Evolutionary conservation across 2,888 invertebrate species (phyloP), one percentile per base, ranked within the genome.

Genomic region (Troides oblongomaculatus): DNA sequence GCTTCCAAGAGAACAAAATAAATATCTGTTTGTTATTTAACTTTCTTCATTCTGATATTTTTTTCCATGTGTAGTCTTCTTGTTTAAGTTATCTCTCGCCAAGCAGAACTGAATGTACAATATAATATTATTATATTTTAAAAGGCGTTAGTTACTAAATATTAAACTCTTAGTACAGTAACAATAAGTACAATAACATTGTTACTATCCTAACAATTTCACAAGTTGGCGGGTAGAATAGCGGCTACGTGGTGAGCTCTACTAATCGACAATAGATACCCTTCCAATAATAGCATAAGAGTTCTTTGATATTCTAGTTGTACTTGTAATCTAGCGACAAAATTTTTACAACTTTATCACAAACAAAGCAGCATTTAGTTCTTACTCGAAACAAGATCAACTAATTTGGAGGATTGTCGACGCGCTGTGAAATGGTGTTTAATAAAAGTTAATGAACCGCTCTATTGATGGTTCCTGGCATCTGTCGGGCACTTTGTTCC

Each of bases 401-500:
- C 91, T 89, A 90, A 92, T 91, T 91, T 90, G 87, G 90, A 84
- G 66, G 62, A 70, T 70, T 70, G 70, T 70, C 86, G 87, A 85
- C 88, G 86, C 85, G 86, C 84, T 89, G 87, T 88, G 87, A 90
- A 91, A 90, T 86, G 87, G 84, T 82, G 84, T 85, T 89, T 90
- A 90, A 91, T 92, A 91, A 92, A 92, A 91, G 91, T 89, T 86
- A 90, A 92, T 89, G 88, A 76, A 86, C 85, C 87, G 82, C 84
- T 84, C 88, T 87, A 84, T 86, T 86, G 87, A 85, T 87, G 90
- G 86, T 84, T 87, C 87, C 88, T 90, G 90, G 90, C 90, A 87
- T 79, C 82, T 70, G 70, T 79, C 82, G 78, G 78, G 81, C 82
- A 82, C 87, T 90, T 88, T 86, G 88, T 90, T 89, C 79, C 84